These are phyloP conservation scores for Alviniconcha marisindica DNA, from an alignment of 1,140 invertebrate species.

Conservation along the genomic window DNA sequence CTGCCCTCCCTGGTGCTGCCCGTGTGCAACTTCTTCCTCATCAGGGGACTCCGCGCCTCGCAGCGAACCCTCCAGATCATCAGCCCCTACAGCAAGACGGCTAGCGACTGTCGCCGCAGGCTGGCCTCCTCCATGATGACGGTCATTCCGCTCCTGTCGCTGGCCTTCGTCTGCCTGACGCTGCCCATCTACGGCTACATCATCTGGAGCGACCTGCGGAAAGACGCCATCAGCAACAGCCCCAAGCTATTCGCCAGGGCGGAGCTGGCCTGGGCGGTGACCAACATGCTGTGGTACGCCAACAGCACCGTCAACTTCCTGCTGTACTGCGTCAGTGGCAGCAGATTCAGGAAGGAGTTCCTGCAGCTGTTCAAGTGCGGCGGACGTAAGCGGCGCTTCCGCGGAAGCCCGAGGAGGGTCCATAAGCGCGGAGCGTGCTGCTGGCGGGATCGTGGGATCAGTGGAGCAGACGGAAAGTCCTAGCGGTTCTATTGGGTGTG, in stretches of 20 bases:
- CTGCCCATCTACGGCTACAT: background rate
- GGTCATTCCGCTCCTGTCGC: background rate
- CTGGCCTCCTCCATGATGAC: constrained; percentile 4
- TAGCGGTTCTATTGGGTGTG: too few species aligned
- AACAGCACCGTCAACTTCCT: constrained; percentile 26
- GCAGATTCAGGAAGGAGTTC: constrained; percentile 6
- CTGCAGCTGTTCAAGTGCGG: too few species aligned
- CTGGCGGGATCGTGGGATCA: too few species aligned
- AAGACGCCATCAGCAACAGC: too few species aligned
- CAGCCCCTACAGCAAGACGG: background rate
- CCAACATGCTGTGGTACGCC: background rate
- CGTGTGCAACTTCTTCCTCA: constrained; percentile 2
- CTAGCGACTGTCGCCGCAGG: background rate
- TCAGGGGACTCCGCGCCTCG: background rate
- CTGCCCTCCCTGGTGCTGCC: background rate
- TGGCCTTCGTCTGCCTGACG: constrained; percentile 5
- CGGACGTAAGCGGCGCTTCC: too few species aligned
- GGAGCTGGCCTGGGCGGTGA: background rate
- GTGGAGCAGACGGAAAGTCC: too few species aligned
- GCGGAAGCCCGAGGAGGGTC: too few species aligned
- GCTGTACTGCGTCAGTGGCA: constrained; percentile 7
- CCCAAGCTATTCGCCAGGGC: background rate
- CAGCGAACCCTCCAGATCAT: background rate
- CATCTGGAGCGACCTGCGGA: background rate
- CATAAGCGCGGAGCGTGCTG: too few species aligned